These are phyloP conservation scores for Pachydiplax longipennis DNA, from an alignment of 2,888 invertebrate genomes.

Conservation along the genomic window DNA sequence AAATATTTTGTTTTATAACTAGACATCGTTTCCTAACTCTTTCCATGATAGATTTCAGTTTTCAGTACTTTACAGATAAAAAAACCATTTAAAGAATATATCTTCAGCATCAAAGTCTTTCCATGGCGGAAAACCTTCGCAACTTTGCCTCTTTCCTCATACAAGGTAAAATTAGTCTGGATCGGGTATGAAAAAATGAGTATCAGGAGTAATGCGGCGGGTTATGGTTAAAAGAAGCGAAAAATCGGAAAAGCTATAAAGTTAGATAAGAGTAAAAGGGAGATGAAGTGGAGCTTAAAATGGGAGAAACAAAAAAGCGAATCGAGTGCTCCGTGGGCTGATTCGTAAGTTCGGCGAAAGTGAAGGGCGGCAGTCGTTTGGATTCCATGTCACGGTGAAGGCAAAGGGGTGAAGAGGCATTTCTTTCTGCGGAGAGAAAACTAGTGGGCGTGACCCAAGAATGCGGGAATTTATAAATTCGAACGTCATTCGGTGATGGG, in stretches of 20 bases:
- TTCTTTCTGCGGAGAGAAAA: not conserved
- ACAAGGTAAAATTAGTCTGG: too few species aligned
- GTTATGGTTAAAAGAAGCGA: not conserved
- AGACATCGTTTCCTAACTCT: too few species aligned
- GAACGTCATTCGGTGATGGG: not conserved
- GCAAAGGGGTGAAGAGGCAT: not conserved
- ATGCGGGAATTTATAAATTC: not conserved
- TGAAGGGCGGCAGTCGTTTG: not conserved
- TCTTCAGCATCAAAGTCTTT: too few species aligned
- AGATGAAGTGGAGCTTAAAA: not conserved
- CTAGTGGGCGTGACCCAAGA: not conserved
- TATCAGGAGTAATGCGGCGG: too few species aligned
- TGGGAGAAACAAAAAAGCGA: not conserved
- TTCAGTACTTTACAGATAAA: too few species aligned
- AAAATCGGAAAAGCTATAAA: not conserved
- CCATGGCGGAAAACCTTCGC: too few species aligned
- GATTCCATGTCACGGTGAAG: not conserved
- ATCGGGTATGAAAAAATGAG: too few species aligned
- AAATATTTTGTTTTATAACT: too few species aligned
- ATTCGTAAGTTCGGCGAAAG: not conserved
- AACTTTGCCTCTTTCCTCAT: too few species aligned
- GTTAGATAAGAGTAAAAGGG: not conserved
- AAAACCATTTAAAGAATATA: too few species aligned
- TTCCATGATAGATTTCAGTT: too few species aligned
- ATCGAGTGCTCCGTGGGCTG: not conserved